These are phyloP conservation scores for Hydropotes inermis DNA, from an alignment of 2,113 vertebrate species.

Conservation along the genomic window DNA sequence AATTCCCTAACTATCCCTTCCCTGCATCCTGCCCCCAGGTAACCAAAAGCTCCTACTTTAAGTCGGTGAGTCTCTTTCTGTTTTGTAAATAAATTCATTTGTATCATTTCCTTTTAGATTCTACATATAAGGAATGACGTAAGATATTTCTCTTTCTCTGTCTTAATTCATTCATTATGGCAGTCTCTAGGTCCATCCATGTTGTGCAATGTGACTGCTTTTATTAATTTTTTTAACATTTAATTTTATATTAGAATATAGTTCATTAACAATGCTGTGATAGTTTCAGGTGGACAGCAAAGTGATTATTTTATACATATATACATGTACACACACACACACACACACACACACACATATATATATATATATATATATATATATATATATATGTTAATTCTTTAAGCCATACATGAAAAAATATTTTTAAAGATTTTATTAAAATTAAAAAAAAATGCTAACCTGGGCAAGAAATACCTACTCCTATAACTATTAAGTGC, in stretches of 20 bases:
- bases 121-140: not conserved
- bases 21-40: not conserved
- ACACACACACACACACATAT: too few relatives aligned
- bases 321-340: too few relatives aligned
- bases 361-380: not conserved
- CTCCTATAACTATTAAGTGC: not conserved
- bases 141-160: not conserved
- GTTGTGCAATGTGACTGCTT: not conserved
- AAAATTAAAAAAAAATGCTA: not conserved
- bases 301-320: not conserved
- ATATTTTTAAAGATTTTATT: not conserved
- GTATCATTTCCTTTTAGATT: not conserved
- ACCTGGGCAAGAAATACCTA: not conserved
- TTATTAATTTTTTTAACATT: not conserved
- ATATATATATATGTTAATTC: not conserved
- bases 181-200: not conserved
- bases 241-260: not conserved
- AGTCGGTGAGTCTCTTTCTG: not conserved
- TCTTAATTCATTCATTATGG: not conserved
- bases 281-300: not conserved
- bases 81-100: not conserved
- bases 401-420: not conserved
- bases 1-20: not conserved
- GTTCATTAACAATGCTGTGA: not conserved
- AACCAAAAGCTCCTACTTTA: not conserved